Evolutionary conservation across 2,888 invertebrate species (phyloP), one percentile per base, ranked within the genome.

Genomic region (Drosophila tanythrix): DNA sequence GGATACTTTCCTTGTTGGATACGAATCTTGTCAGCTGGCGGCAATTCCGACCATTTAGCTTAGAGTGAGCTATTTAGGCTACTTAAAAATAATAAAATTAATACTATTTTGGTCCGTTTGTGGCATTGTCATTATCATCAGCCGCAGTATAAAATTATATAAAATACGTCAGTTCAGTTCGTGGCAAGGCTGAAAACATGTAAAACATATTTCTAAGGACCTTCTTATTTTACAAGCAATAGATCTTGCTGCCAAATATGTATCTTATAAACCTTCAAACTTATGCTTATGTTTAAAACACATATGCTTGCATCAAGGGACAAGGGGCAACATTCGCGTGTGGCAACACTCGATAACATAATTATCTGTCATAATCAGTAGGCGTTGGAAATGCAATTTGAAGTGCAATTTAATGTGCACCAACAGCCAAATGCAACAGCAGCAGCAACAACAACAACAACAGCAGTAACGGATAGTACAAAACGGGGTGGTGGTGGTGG

Each of bases 371-470:
- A 91, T 85, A 81, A 88, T 83, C 91, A 90, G 91, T 90, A 91
- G 91, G 91, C 91, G 91, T 90, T 90, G 89, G 89, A 91, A 91
- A 91, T 90, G 81, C 90, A 89, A 91, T 89, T 82, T 81, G 68
- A 89, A 90, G 92, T 91, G 89, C 87, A 88, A 90, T 88, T 88
- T 84, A 91, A 88, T 88, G 81, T 78, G 79, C 76, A 76, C 75
- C 76, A 81, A 74, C 81, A 74, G 87, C 66, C 67, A 71, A 82
- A 74, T 70, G 59, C 64, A 66, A 71, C 51, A 70, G 40, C 52
- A 63, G 31, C 57, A 51, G 51, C 67, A 75, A 35, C 60, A 59
- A 51, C 62, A 63, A 31, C 67, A 31, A 31, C 52, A 63, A 33
- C 60, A 51, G 27, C 67, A 63, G 33, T 36, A 36, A 25, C 51